Base-by-base conservation (phyloP, 1,140 invertebrate species). In the Drosophila arizonae region DNA sequence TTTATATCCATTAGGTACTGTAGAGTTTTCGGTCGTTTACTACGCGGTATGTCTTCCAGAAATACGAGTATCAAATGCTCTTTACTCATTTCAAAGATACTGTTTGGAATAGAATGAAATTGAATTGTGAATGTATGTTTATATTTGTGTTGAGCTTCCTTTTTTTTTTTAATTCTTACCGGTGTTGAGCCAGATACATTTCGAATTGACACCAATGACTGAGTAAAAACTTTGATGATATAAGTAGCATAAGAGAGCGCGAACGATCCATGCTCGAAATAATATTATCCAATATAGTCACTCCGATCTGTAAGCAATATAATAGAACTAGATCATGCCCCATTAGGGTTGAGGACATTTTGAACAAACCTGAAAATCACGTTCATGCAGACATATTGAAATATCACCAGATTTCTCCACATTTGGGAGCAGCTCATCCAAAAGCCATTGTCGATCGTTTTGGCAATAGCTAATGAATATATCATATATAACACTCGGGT, bases 141-240 rank as follows among this genome's bases (percentile, higher is more conserved):
- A 9, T 17, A 10, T 36, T 8, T 36, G 8, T 36, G 0, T 36
- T 36, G 6, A 36, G 6, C 6, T 17, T 46, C 0, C 4, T 45
- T 1, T 15, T 15, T 30, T n/a, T n/a, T 15, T 3, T 3, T 26
- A 6, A 15, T 26, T 48, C 57, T 52, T 70, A 93, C 93, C 94
- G 92, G 81, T 94, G 94, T 73, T 95, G 94, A 0, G 94, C 94
- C 36, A 95, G 78, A 85, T 94, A 94, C 93, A 95, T 94, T 88
- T 95, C 94, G 76, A 94, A 95, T 61, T 94, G 93, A 89, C 94
- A 95, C 94, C 94, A 95, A 52, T 94, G 94, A 54, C 94, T 94
- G 0, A 93, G 80, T 8, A 95, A 76, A 75, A 95, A 95, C 39
- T 92, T 92, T 17, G 92, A 92, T 1, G 94, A 94, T 6, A 95